These are phyloP conservation scores for Temnothorax rugatulus DNA, from an alignment of 2,888 invertebrate species.

Conservation along the genomic window DNA sequence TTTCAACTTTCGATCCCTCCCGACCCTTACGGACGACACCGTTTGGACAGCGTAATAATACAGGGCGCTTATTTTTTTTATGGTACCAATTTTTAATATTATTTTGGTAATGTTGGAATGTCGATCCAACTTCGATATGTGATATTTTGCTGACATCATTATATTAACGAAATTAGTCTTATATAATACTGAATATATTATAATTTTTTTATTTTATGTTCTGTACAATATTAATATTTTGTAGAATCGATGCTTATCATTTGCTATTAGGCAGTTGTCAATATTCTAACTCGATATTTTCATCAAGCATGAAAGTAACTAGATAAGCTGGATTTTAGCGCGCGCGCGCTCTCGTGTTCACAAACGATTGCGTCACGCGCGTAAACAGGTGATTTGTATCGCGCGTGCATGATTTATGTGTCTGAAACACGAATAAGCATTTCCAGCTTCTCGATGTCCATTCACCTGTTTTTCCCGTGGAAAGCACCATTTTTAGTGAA, in stretches of 20 bases:
- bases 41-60: background rate
- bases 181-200: background rate
- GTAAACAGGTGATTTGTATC: slow-evolving; percentile 46
- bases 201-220: background rate
- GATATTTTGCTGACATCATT: background rate
- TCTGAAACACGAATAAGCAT: slow-evolving; percentile 6
- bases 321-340: slow-evolving; percentile 38
- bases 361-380: slow-evolving; percentile 43
- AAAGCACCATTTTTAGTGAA: slow-evolving; percentile 4
- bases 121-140: background rate
- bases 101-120: background rate
- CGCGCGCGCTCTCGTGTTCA: slow-evolving; percentile 26
- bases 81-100: background rate
- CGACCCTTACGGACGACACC: background rate
- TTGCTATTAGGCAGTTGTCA: background rate
- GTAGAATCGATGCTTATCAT: background rate
- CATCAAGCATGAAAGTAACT: slow-evolving; percentile 17
- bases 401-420: slow-evolving; percentile 34
- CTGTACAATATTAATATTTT: background rate
- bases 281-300: slow-evolving; percentile 8
- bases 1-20: background rate
- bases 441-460: slow-evolving; percentile 19
- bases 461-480: background rate
- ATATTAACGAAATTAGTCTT: background rate
- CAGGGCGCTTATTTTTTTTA: background rate